These are phyloP conservation scores for Steinernema khuongi DNA, from an alignment of 1,140 invertebrate species.

Conservation along the genomic window DNA sequence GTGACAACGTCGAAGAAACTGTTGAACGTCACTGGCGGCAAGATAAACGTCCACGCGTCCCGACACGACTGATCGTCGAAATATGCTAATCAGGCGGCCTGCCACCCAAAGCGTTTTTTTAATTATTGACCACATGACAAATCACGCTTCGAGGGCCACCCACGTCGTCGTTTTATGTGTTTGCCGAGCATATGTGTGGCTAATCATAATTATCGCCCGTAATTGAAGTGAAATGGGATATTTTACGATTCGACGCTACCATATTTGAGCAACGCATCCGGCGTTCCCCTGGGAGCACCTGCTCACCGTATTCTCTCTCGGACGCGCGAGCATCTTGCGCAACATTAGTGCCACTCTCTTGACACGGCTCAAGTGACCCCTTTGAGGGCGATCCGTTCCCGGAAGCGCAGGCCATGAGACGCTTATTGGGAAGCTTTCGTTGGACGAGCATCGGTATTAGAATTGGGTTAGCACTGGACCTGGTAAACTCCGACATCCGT, in stretches of 20 bases:
- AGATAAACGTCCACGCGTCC: background rate
- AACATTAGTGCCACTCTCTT: conserved; percentile 13
- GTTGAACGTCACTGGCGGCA: background rate
- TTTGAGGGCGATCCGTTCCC: background rate
- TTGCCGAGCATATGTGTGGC: background rate
- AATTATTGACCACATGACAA: background rate
- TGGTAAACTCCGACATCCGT: too few species aligned
- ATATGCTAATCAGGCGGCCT: background rate
- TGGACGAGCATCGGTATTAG: too few species aligned
- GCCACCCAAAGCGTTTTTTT: background rate
- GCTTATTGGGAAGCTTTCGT: too few species aligned
- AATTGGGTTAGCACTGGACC: too few species aligned
- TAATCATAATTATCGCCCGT: conserved; percentile 1
- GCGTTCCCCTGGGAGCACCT: conserved; percentile 6
- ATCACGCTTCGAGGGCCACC: conserved; percentile 2
- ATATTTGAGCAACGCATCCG: background rate
- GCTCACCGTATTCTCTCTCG: background rate
- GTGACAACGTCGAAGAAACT: background rate
- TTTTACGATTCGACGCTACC: background rate
- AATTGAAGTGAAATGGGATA: conserved; percentile 3
- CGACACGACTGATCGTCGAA: background rate
- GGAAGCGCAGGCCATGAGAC: too few species aligned
- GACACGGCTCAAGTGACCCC: background rate
- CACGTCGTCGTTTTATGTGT: background rate
- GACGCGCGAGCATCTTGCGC: background rate